Percentiles rank a stretch among this genome's conserved stretches.
Evolutionary conservation across 2,797 vertebrate species (phyloP).

Genomic region (Chelon auratus): DNA sequence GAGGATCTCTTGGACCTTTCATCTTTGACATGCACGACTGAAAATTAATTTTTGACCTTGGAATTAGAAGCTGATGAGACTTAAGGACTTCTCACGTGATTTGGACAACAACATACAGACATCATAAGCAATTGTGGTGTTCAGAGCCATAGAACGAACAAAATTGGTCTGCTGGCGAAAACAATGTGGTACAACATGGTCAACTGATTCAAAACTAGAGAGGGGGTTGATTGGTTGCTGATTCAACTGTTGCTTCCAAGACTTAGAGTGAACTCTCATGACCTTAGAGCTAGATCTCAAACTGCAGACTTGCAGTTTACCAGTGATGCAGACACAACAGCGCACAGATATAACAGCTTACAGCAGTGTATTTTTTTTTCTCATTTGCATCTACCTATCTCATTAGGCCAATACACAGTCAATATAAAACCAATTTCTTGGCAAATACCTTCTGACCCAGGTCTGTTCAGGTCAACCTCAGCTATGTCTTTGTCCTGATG

Average conservation of each 20-base stretch:
- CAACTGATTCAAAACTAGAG: neutral
- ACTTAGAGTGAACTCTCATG: neutral
- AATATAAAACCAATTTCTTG: slow-evolving; percentile 30
- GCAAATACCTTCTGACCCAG: slow-evolving; percentile 19
- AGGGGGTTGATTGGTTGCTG: neutral
- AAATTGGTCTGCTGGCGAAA: neutral
- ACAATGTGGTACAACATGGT: neutral
- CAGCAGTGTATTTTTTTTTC: neutral
- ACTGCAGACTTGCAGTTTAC: too few relatives aligned
- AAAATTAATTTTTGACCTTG: neutral
- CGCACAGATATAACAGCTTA: too few relatives aligned
- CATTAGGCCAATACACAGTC: neutral
- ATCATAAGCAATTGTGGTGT: slow-evolving; percentile 1
- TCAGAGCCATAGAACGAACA: neutral
- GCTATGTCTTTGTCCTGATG: slow-evolving; percentile 62
- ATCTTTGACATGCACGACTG: neutral
- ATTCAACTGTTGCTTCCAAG: neutral
- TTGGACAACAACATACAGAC: neutral
- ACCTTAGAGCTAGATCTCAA: too few relatives aligned
- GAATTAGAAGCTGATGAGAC: neutral
- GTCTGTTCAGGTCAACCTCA: slow-evolving; percentile 50
- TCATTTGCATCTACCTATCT: neutral
- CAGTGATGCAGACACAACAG: too few relatives aligned
- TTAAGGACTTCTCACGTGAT: neutral
- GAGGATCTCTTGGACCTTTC: neutral